Percentiles rank a stretch among this genome's conserved stretches.
Evolutionary conservation across 2,797 vertebrate species (phyloP).

Genomic region (Phalanger gymnotis): DNA sequence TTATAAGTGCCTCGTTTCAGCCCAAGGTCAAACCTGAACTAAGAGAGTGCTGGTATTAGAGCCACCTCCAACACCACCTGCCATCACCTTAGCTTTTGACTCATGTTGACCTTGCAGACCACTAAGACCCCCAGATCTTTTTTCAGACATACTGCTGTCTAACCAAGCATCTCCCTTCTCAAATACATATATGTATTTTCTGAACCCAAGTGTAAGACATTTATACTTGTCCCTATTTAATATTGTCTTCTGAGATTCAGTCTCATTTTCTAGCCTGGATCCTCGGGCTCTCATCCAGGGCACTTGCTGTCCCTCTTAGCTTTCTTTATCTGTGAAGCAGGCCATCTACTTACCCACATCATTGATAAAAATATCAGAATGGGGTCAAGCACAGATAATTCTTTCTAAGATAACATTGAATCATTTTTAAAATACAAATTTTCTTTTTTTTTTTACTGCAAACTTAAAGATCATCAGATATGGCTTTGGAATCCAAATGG

Average conservation of each 20-base stretch:
- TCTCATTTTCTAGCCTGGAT: not conserved
- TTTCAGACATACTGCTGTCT: not conserved
- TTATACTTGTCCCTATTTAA: not conserved
- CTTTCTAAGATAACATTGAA: not conserved
- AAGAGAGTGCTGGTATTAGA: not conserved
- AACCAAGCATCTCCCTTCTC: not conserved
- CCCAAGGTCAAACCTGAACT: not conserved
- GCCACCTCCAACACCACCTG: not conserved
- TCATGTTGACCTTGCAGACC: not conserved
- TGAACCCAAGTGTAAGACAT: not conserved
- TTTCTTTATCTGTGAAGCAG: not conserved
- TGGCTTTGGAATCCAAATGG: not conserved
- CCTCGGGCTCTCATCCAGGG: not conserved
- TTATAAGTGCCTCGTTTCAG: not conserved
- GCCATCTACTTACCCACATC: not conserved
- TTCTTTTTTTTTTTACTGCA: not conserved
- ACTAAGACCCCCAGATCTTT: not conserved
- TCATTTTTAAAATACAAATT: not conserved
- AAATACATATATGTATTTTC: too few relatives aligned
- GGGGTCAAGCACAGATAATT: not conserved
- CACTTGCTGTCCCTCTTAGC: not conserved
- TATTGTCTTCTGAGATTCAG: not conserved
- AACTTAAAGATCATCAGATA: not conserved
- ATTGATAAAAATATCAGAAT: not conserved
- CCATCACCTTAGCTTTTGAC: not conserved